These are phyloP conservation scores for Ateles fusciceps DNA, from an alignment of 2,797 vertebrate species.

Conservation along the genomic window DNA sequence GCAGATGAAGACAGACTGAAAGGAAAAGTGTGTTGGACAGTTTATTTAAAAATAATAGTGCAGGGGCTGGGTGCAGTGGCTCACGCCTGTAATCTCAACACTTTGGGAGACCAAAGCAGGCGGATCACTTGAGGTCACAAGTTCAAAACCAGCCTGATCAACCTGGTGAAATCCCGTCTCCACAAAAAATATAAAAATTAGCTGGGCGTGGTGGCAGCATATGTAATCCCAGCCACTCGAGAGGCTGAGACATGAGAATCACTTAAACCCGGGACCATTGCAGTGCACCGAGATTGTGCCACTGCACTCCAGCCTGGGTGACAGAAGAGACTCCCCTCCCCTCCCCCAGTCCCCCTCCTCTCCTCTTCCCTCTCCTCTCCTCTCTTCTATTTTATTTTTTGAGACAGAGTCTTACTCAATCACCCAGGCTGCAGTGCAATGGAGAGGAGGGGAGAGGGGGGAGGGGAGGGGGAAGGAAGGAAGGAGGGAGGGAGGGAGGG, in stretches of 20 bases:
- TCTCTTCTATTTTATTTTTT: too few species aligned
- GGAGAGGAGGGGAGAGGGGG: too few species aligned
- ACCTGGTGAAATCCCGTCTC: background rate
- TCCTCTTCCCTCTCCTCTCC: too few species aligned
- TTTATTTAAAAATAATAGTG: background rate
- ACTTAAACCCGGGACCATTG: background rate
- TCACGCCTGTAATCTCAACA: background rate
- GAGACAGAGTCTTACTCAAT: too few species aligned
- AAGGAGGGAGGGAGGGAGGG: fast-evolving
- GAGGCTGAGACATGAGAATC: background rate
- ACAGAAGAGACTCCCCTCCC: background rate
- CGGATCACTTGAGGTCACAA: background rate
- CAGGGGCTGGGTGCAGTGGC: background rate
- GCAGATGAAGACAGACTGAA: background rate
- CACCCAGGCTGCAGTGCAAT: too few species aligned
- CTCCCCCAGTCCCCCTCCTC: too few species aligned
- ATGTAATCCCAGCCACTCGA: background rate
- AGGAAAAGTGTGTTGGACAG: background rate
- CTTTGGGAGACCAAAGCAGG: background rate
- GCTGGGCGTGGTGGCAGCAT: background rate
- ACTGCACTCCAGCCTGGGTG: background rate
- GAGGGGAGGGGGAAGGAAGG: too few species aligned
- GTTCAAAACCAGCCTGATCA: background rate
- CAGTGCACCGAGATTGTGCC: background rate
- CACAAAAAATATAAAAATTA: background rate